A percentile compares a stretch with the other conserved stretches of the same genome.
These are phyloP conservation scores for Siniperca chuatsi DNA, from an alignment of 2,113 vertebrate genomes.

Conservation along the genomic window DNA sequence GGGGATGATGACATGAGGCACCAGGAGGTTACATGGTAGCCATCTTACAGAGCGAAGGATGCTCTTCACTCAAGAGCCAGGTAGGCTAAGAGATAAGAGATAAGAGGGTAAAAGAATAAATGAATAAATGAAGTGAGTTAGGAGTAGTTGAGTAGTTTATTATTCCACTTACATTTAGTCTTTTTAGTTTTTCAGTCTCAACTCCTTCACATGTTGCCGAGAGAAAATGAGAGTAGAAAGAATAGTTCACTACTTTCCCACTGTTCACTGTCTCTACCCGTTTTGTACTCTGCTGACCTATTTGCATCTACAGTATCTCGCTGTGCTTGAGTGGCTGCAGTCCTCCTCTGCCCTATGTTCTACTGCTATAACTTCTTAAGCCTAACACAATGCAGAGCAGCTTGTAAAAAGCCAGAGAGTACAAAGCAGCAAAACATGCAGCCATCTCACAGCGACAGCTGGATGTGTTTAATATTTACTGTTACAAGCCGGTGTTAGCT, in stretches of 20 bases:
- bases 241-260: conserved; percentile 25
- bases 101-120: conserved; percentile 18
- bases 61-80: background rate
- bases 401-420: conserved; percentile 51
- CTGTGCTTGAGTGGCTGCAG: conserved; percentile 48
- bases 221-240: conserved; percentile 10
- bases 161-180: conserved; percentile 20
- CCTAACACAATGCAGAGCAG: conserved; percentile 55
- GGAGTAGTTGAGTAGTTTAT: conserved; percentile 7
- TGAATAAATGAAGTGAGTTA: conserved; percentile 18
- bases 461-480: conserved; percentile 74
- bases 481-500: conserved; percentile 38
- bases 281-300: conserved; percentile 52
- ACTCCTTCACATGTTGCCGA: background rate
- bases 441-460: conserved; percentile 65
- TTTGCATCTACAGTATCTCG: conserved; percentile 50
- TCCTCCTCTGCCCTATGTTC: conserved; percentile 41
- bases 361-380: conserved; percentile 40
- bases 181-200: conserved; percentile 11
- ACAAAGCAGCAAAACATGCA: conserved; percentile 28
- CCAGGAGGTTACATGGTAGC: background rate
- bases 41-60: background rate
- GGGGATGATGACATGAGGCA: background rate
- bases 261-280: background rate
- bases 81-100: background rate